Conservation (phyloP, 1,140 invertebrate species). For the Macrotrachela quadricornifera region DNA sequence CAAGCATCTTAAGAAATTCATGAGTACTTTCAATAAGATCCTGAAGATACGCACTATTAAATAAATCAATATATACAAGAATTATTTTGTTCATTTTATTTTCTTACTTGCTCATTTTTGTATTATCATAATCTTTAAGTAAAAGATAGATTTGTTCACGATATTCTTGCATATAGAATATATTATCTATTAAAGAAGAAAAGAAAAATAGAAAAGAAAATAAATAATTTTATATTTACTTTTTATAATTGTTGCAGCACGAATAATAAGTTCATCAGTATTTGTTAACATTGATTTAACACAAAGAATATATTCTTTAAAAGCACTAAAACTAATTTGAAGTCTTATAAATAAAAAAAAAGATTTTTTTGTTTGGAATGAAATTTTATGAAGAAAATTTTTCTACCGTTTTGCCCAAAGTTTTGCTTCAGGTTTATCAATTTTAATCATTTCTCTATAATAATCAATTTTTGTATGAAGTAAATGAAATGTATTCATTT, state of each 20-base stretch:
- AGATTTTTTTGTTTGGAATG: not conserved
- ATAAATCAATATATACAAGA: not conserved
- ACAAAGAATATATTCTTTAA: not conserved
- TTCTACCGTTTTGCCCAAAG: conserved; percentile 50
- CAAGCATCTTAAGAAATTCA: conserved; percentile 72
- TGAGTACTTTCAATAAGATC: conserved; percentile 71
- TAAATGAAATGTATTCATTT: conserved; percentile 63
- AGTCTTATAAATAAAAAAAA: conserved; percentile 12
- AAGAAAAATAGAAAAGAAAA: too few species aligned
- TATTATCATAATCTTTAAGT: conserved; percentile 55
- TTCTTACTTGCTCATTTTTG: conserved; percentile 56
- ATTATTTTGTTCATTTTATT: not conserved
- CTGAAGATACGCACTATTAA: conserved; percentile 48
- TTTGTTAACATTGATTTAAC: too few species aligned
- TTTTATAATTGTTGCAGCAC: conserved; percentile 49
- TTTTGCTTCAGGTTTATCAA: conserved; percentile 60
- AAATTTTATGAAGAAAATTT: not conserved
- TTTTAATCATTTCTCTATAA: conserved; percentile 61
- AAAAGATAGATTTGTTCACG: conserved; percentile 61
- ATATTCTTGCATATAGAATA: conserved; percentile 83
- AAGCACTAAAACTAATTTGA: conserved; percentile 8
- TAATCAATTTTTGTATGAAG: conserved; percentile 71
- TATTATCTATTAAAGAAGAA: conserved; percentile 29
- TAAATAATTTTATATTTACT: conserved; percentile 39
- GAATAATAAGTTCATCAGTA: conserved; percentile 14